phyloP scores from a whole-genome alignment of 2,113 vertebrate genomes.

The Hydrolagus affinis region DNA sequence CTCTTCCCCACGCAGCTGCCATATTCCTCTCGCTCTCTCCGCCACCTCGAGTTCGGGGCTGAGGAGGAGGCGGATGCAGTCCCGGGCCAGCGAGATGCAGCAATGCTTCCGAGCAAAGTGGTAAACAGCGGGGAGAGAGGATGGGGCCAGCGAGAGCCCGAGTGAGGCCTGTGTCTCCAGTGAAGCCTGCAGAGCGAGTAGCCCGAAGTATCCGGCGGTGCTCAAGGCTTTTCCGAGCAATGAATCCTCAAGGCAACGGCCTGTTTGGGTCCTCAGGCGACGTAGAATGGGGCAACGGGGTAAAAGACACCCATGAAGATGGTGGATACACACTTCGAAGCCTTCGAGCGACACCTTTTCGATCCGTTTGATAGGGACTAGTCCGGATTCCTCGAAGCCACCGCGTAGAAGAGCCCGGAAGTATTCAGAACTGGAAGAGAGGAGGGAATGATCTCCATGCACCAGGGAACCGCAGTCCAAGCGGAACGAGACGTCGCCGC shows the following conservation, averaged over 20 bases:
- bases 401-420: constrained; percentile 11
- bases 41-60: neutral
- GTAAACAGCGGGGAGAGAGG: constrained; percentile 1
- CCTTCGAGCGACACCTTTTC: neutral
- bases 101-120: neutral
- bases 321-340: neutral
- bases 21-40: neutral
- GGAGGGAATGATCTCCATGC: neutral
- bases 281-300: no score
- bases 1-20: no score
- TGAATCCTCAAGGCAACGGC: no score
- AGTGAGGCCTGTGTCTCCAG: neutral
- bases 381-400: neutral
- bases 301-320: constrained; percentile 5
- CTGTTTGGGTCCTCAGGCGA: no score
- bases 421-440: neutral
- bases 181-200: neutral
- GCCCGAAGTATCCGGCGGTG: neutral
- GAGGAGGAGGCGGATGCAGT: neutral
- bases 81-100: neutral
- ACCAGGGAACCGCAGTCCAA: neutral
- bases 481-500: neutral
- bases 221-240: no score
- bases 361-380: neutral
- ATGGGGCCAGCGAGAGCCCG: neutral